phyloP scores from a whole-genome alignment of 2,113 vertebrate genomes.

The Atractosteus spatula region DNA sequence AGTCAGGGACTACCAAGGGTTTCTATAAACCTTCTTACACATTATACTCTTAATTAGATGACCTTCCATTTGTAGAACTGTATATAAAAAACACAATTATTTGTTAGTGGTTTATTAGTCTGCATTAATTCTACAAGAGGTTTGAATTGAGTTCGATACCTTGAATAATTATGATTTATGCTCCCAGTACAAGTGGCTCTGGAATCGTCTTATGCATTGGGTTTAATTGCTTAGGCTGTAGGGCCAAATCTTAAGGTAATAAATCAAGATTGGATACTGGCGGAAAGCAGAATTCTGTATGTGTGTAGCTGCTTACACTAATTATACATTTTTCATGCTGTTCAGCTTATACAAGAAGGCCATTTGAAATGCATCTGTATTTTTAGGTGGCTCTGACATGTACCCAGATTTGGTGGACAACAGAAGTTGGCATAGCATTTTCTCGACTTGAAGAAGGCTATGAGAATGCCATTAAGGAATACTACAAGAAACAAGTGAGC shows the following conservation, averaged over 20 bases:
- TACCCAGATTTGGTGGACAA: conserved; percentile 96
- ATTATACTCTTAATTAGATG: no score
- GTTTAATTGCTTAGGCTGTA: conserved; percentile 5
- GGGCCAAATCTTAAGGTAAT: background rate
- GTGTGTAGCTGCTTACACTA: no score
- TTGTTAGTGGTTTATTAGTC: no score
- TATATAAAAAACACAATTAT: no score
- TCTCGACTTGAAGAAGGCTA: conserved; percentile 87
- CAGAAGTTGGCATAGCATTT: conserved; percentile 85
- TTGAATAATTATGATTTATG: background rate
- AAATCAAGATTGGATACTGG: background rate
- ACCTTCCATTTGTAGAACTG: no score
- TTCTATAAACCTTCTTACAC: no score
- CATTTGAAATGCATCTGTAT: background rate
- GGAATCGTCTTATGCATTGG: background rate
- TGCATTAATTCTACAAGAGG: conserved; percentile 1
- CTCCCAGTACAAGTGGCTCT: background rate
- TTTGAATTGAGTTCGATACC: conserved; percentile 5
- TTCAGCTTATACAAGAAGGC: background rate
- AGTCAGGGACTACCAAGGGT: no score
- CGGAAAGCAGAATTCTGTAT: background rate
- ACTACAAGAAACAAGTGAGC: conserved; percentile 86
- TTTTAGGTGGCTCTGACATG: conserved; percentile 84
- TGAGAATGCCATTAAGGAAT: conserved; percentile 88
- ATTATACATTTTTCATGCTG: background rate